Evolutionary conservation across 2,797 vertebrate genomes (phyloP), one percentile per base, ranked within the genome.

Genomic region (Enteromius fasciolatus): DNA sequence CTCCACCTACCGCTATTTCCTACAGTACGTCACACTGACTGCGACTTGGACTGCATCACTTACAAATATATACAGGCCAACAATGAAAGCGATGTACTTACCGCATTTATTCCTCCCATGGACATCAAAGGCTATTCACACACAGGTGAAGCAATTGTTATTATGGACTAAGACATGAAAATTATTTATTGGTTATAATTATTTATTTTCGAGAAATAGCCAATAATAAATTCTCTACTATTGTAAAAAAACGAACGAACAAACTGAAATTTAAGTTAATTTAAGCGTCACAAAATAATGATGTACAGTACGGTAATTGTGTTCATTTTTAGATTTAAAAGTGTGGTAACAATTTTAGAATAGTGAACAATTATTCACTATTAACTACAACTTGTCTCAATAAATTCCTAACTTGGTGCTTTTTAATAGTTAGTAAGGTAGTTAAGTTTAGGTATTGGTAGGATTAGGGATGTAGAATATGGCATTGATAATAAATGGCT

Each of bases 1-100:
- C 63, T 15, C 48, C 79, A 59, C 77, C 54, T 28, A 83, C 68
- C 28, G 9, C 63, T 77, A 59, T 28, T 81, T n/a, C 50, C 78
- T 52, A 25, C 5, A 17, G 12, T 67, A 84, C 82, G 76, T 48
- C 9, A 41, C 72, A 4, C 64, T 39, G 59, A 25, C 44, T 81
- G 44, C 36, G 31, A 59, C 41, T 50, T 59, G 39, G 54, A 46
- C 6, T 1, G 1, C 12, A 64, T 74, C 8, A 67, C 36, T 28
- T 57, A 36, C 31, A 72, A 61, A 80, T 72, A 18, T 15, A 80
- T 20, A 61, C 15, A 8, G n/a, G 52, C 54, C n/a, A 20, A 25
- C 28, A 64, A 64, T 25, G 41, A 28, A 50, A 31, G 59, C 41
- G 11, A 54, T 64, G 69, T 48, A 20, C 33, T 31, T 23, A 4